phyloP scores from a whole-genome alignment of 2,113 vertebrate species.

The Lonchura striata region DNA sequence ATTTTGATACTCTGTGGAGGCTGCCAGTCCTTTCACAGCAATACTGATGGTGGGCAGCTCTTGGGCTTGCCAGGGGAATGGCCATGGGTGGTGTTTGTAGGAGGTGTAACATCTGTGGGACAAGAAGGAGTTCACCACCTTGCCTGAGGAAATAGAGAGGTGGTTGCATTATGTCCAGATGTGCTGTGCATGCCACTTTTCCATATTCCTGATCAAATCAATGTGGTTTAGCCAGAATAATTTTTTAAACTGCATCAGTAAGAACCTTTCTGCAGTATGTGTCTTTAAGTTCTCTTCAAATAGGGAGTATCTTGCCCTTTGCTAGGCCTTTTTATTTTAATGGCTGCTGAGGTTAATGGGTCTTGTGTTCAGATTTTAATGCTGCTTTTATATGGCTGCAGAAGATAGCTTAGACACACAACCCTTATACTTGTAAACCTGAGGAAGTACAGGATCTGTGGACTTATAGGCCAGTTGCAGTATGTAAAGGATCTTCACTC shows the following conservation, averaged over 20 bases:
- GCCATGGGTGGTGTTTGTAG: background rate
- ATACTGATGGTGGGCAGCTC: background rate
- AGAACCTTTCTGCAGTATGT: background rate
- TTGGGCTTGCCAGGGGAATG: background rate
- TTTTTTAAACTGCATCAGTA: background rate
- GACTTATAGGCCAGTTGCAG: background rate
- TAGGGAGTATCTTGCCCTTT: background rate
- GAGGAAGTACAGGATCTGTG: background rate
- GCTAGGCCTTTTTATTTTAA: background rate
- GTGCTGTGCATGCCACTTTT: background rate
- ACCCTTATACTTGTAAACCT: background rate
- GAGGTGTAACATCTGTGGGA: background rate
- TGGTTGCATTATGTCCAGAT: accelerated
- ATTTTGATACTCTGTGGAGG: background rate
- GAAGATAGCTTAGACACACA: background rate
- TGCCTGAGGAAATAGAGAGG: background rate
- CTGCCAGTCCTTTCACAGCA: background rate
- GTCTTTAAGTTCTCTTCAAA: background rate
- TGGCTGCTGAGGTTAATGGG: background rate
- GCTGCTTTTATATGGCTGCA: background rate
- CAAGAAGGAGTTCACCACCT: background rate
- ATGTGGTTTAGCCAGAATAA: background rate
- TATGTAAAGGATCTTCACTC: background rate
- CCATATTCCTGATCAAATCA: background rate
- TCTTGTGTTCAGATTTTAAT: background rate